phyloP scores from a whole-genome alignment of 1,140 invertebrate genomes.

The Triops longicaudatus region DNA sequence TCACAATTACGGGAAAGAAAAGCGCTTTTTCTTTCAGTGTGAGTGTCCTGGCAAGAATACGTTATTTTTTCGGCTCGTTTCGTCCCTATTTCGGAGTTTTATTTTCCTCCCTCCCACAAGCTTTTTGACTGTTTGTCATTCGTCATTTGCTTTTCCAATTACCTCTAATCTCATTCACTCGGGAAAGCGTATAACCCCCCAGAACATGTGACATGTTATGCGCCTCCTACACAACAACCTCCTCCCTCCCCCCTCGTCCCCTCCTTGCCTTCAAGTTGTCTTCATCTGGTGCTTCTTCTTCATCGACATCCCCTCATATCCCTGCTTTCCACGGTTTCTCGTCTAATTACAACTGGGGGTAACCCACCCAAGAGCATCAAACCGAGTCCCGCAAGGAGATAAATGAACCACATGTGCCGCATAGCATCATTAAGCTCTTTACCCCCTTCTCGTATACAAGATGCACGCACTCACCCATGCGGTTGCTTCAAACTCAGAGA shows the following conservation, averaged over 20 bases:
- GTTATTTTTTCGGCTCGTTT: neutral
- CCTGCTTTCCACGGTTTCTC: neutral
- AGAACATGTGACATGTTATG: slow-evolving; percentile 6
- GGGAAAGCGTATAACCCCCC: slow-evolving; percentile 1
- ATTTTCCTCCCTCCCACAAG: neutral
- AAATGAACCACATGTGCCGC: slow-evolving; percentile 1
- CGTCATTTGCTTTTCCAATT: slow-evolving; percentile 15
- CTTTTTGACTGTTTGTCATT: slow-evolving; percentile 12
- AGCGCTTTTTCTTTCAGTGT: neutral
- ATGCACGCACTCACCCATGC: neutral
- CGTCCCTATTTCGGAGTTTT: neutral
- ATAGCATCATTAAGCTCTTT: neutral
- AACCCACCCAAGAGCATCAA: neutral
- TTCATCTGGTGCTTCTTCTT: neutral
- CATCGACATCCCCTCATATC: neutral
- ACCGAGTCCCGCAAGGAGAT: neutral
- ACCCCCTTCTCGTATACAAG: neutral
- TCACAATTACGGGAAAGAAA: slow-evolving; percentile 5
- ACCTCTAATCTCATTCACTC: slow-evolving; percentile 15
- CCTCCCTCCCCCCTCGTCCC: neutral
- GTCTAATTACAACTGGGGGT: neutral
- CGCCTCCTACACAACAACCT: neutral
- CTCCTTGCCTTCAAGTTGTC: neutral
- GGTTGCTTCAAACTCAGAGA: neutral
- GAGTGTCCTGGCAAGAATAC: neutral